A percentile compares a stretch with the other conserved stretches of the same genome.
phyloP scores from a whole-genome alignment of 2,888 invertebrate genomes.

The Apamea anceps region DNA sequence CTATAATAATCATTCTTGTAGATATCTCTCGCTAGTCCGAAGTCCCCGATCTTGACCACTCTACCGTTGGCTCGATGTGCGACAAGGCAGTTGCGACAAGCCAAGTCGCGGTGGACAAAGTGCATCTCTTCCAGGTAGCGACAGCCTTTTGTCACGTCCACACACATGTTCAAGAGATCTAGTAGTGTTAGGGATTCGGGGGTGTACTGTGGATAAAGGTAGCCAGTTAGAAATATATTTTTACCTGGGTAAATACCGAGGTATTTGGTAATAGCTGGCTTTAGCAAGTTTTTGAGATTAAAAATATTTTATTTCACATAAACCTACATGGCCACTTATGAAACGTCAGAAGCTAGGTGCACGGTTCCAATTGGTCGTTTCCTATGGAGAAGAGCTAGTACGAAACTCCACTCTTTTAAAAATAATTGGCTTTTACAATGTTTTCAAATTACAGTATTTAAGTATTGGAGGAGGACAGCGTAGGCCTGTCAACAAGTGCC shows the following conservation, averaged over 20 bases:
- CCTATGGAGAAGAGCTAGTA: background rate
- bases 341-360: too few species aligned
- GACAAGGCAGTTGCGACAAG: constrained; percentile 98
- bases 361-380: background rate
- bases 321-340: too few species aligned
- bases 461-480: too few species aligned
- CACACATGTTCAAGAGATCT: constrained; percentile 97
- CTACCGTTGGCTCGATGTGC: constrained; percentile 92
- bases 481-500: background rate
- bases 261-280: background rate
- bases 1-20: constrained; percentile 99
- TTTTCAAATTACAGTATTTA: background rate
- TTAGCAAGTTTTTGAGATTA: background rate
- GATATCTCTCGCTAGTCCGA: constrained; percentile 98
- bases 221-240: background rate
- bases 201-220: constrained; percentile 85
- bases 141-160: constrained; percentile 98
- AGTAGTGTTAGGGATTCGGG: constrained; percentile 93
- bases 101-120: constrained; percentile 99
- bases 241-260: background rate
- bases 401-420: background rate
- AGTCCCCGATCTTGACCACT: constrained; percentile 99
- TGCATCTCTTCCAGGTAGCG: constrained; percentile 99
- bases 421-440: background rate
- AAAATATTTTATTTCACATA: too few species aligned